A percentile compares a stretch with the other conserved stretches of the same genome.
Conservation (phyloP, 1,140 invertebrate species). For the Apis cerana region DNA sequence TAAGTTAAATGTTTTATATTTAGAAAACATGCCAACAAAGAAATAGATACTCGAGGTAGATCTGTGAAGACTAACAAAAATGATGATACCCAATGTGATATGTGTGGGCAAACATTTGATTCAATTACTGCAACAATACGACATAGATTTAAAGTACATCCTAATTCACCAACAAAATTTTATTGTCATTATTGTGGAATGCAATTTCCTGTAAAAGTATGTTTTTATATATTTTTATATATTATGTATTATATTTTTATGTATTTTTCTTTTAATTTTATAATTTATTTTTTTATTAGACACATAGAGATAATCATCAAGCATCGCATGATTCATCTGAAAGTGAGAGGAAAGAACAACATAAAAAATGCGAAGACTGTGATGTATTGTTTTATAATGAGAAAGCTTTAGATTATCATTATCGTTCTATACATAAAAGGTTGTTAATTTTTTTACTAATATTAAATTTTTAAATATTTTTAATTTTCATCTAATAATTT, state of each 20-base stretch:
- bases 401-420: constrained; percentile 85
- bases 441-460: constrained; percentile 23
- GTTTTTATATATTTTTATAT: background rate
- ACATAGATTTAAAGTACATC: constrained; percentile 86
- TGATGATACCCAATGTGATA: constrained; percentile 80
- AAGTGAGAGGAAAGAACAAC: constrained; percentile 77
- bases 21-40: constrained; percentile 82
- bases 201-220: constrained; percentile 86
- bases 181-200: constrained; percentile 86
- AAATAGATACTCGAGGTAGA: constrained; percentile 78
- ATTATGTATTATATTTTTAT: too few relatives aligned
- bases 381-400: constrained; percentile 83
- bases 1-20: constrained; percentile 31
- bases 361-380: constrained; percentile 82
- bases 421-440: constrained; percentile 84
- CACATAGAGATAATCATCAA: constrained; percentile 84
- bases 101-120: constrained; percentile 83
- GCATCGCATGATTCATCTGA: constrained; percentile 76
- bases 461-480: constrained; percentile 4
- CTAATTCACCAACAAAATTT: constrained; percentile 84
- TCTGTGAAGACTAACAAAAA: constrained; percentile 63
- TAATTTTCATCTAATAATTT: constrained; percentile 30
- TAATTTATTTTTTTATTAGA: constrained; percentile 75
- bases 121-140: constrained; percentile 85
- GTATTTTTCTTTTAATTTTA: constrained; percentile 2